Conservation (phyloP, 2,888 invertebrate genomes). For the Portevinia maculata region DNA sequence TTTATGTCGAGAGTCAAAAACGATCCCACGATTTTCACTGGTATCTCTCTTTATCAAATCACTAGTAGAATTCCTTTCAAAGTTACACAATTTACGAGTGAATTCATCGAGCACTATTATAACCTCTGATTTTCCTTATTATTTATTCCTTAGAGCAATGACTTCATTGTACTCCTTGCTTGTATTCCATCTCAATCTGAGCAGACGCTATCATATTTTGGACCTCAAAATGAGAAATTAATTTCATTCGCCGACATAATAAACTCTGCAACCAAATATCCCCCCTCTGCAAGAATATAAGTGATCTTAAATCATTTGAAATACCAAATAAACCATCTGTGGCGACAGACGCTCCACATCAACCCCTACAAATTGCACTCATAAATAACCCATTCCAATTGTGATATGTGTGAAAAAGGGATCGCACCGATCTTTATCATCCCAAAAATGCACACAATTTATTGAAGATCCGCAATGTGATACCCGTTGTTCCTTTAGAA, state of each 20-base stretch:
- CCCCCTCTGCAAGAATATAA: neutral
- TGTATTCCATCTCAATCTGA: conserved; percentile 31
- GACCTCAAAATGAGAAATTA: too few relatives aligned
- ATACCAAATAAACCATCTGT: conserved; percentile 66
- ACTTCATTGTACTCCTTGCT: too few relatives aligned
- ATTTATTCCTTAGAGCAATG: too few relatives aligned
- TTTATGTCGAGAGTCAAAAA: too few relatives aligned
- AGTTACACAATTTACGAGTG: too few relatives aligned
- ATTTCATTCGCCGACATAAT: neutral
- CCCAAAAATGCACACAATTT: conserved; percentile 18
- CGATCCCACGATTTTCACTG: too few relatives aligned
- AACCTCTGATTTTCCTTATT: too few relatives aligned
- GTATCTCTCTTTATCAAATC: too few relatives aligned
- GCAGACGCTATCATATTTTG: too few relatives aligned
- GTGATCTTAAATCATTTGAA: conserved; percentile 54
- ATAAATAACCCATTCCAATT: conserved; percentile 72
- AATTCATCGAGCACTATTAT: too few relatives aligned
- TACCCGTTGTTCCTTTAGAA: conserved; percentile 42
- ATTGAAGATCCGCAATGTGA: conserved; percentile 68
- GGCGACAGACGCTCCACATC: conserved; percentile 49
- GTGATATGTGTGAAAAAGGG: conserved; percentile 68
- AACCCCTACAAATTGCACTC: conserved; percentile 71
- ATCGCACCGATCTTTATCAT: conserved; percentile 63
- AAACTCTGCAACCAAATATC: too few relatives aligned
- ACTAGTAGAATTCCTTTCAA: too few relatives aligned